Evolutionary conservation across 2,797 vertebrate genomes (phyloP).

Genomic region (Cuculus canorus): DNA sequence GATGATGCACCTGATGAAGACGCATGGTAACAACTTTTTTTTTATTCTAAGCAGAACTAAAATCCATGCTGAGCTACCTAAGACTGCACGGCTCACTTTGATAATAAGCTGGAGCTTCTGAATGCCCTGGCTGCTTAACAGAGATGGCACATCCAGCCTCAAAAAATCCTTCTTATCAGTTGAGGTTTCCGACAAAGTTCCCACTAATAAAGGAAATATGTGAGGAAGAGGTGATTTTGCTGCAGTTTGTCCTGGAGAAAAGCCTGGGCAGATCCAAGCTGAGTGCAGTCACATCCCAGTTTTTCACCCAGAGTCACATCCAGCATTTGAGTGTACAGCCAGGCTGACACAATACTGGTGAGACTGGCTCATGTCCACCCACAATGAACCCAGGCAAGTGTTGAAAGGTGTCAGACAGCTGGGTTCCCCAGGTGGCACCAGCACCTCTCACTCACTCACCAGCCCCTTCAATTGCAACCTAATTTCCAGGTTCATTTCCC

Average conservation of each 20-base stretch:
- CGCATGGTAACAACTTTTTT: fast-evolving
- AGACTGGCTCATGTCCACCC: fast-evolving
- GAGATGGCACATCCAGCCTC: background rate
- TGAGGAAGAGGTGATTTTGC: background rate
- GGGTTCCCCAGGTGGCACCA: fast-evolving
- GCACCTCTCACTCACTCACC: fast-evolving
- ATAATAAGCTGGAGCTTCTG: background rate
- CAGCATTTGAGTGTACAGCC: fast-evolving
- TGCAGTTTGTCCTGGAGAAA: background rate
- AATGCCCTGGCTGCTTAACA: background rate
- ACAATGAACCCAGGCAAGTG: fast-evolving
- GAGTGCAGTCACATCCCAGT: fast-evolving
- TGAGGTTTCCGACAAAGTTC: background rate
- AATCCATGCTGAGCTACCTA: background rate
- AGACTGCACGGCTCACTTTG: fast-evolving
- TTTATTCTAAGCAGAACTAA: background rate
- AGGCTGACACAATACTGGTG: background rate
- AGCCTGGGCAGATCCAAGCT: background rate
- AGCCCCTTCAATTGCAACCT: background rate
- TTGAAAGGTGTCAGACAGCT: fast-evolving
- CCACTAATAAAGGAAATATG: background rate
- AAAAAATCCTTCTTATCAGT: background rate
- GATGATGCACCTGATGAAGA: background rate
- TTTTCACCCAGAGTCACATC: background rate
- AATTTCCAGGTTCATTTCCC: background rate